Evolutionary conservation across 2,113 vertebrate genomes (phyloP).

Genomic region (Apus apus): DNA sequence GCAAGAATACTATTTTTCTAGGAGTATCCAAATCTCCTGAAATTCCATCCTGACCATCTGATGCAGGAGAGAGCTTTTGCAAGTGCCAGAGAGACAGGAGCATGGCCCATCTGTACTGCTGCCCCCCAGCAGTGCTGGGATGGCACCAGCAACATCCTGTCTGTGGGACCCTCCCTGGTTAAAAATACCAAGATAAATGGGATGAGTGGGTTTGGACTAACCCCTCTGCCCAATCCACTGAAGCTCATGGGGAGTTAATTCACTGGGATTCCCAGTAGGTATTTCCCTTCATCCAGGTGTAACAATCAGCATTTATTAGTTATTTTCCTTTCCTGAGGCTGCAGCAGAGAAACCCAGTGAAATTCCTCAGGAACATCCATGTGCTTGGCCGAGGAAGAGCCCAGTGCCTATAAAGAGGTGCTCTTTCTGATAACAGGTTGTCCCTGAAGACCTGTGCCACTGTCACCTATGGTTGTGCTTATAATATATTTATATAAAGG

Average conservation of each 20-base stretch:
- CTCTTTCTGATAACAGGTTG: background rate
- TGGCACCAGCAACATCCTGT: background rate
- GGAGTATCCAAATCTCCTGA: background rate
- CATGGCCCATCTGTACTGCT: fast-evolving
- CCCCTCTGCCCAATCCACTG: too few relatives aligned
- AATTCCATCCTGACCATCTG: background rate
- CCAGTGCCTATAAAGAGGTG: background rate
- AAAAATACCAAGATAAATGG: fast-evolving
- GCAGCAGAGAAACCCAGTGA: background rate
- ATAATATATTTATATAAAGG: background rate
- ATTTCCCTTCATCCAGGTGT: background rate
- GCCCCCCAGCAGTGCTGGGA: fast-evolving
- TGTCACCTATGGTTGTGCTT: fast-evolving
- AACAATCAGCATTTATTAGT: fast-evolving
- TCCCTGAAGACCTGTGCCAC: background rate
- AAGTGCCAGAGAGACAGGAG: fast-evolving
- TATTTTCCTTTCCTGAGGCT: background rate
- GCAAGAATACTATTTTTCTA: background rate
- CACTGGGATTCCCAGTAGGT: fast-evolving
- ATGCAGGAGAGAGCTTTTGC: background rate
- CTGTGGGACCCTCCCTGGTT: fast-evolving
- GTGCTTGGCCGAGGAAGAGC: background rate
- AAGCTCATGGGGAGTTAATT: background rate
- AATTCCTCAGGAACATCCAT: background rate
- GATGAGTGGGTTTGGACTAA: background rate